A percentile compares a stretch with the other conserved stretches of the same genome.
phyloP scores from a whole-genome alignment of 1,140 invertebrate genomes.

The Anoplolepis gracilipes region DNA sequence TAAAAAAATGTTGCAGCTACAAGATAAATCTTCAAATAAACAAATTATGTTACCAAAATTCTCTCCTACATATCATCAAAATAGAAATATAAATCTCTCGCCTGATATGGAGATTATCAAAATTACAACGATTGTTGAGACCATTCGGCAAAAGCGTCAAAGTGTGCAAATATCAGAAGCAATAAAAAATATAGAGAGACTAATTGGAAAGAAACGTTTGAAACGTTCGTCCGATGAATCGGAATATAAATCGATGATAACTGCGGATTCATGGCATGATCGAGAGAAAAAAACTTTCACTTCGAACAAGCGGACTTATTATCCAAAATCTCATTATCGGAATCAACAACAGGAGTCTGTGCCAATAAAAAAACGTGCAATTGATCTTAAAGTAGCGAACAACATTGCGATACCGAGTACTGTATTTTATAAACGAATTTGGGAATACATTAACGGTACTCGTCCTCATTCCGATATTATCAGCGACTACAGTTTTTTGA shows the following conservation, averaged over 20 bases:
- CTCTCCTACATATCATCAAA: background rate
- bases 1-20: background rate
- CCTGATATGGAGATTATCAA: constrained; percentile 32
- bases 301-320: constrained; percentile 40
- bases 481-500: background rate
- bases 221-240: constrained; percentile 45
- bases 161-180: background rate
- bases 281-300: background rate
- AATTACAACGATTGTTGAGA: constrained; percentile 48
- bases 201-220: background rate
- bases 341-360: background rate
- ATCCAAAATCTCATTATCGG: constrained; percentile 28
- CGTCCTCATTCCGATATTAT: constrained; percentile 42
- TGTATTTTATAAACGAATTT: constrained; percentile 57
- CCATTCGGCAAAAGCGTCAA: constrained; percentile 7
- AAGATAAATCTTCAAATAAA: background rate
- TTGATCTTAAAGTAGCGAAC: background rate
- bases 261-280: background rate
- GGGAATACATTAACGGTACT: constrained; percentile 54
- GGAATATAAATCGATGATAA: background rate
- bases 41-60: background rate
- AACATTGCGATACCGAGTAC: constrained; percentile 18
- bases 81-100: constrained; percentile 5
- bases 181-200: background rate
- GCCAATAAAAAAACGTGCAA: background rate